A percentile compares a stretch with the other conserved stretches of the same genome.
Conservation (phyloP, 2,888 invertebrate species). For the Anorthoa munda region DNA sequence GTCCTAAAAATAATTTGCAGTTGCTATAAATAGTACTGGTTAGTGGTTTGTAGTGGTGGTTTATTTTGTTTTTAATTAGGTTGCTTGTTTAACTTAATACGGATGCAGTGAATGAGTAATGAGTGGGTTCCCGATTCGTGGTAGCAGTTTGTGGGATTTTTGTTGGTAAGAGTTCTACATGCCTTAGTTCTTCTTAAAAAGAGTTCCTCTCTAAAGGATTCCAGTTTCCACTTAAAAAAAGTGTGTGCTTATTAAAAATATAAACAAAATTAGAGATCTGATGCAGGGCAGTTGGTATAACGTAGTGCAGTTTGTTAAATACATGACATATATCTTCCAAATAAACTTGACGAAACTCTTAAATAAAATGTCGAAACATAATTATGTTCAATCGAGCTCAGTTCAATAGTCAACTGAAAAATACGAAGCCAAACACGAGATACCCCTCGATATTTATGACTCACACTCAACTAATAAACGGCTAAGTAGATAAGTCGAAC, state of each 20-base stretch:
- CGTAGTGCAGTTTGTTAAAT: background rate
- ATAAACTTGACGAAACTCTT: no score
- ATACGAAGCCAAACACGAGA: background rate
- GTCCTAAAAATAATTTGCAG: conserved; percentile 49
- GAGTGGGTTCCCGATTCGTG: no score
- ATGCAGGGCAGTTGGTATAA: background rate
- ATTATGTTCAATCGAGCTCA: background rate
- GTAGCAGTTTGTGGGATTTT: no score
- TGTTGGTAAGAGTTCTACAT: background rate
- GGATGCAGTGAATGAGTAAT: background rate
- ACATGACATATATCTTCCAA: no score
- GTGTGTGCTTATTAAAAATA: background rate
- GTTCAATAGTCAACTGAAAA: background rate
- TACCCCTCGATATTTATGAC: conserved; percentile 17
- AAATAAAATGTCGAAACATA: background rate
- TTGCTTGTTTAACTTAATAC: background rate
- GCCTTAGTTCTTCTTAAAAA: background rate
- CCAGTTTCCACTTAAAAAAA: no score
- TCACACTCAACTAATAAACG: conserved; percentile 33
- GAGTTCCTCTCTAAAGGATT: no score
- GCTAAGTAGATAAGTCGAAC: conserved; percentile 54
- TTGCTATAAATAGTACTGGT: conserved; percentile 22
- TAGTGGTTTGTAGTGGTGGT: conserved; percentile 19
- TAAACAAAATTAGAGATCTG: background rate
- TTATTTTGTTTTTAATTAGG: conserved; percentile 27